Conservation (phyloP, 2,113 vertebrate species). For the Clupea harengus region DNA sequence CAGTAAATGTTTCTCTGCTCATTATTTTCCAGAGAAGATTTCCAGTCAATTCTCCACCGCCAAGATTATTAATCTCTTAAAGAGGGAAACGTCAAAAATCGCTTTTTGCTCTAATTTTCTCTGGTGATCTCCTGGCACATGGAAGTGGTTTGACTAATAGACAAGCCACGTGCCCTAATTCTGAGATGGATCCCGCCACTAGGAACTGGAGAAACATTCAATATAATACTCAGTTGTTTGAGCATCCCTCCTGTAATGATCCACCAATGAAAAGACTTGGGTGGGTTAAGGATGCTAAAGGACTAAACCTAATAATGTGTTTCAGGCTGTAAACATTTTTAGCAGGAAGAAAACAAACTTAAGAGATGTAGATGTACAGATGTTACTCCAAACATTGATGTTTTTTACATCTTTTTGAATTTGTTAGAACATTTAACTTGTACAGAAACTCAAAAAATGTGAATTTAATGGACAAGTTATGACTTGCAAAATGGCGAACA, state of each 20-base stretch:
- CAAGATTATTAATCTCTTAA: constrained; percentile 76
- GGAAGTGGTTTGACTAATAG: constrained; percentile 41
- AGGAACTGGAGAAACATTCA: constrained; percentile 12
- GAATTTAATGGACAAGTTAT: too few relatives aligned
- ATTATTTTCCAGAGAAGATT: constrained; percentile 78
- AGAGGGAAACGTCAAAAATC: constrained; percentile 71
- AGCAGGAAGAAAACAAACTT: neutral
- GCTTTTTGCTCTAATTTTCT: constrained; percentile 68
- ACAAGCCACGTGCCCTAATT: constrained; percentile 47
- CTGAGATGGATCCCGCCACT: constrained; percentile 31
- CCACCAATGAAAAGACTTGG: neutral
- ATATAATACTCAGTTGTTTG: neutral
- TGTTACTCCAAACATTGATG: neutral
- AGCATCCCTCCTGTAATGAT: neutral
- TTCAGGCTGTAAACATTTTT: neutral
- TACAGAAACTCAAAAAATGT: neutral
- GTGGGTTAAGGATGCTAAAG: too few relatives aligned
- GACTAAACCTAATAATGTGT: neutral
- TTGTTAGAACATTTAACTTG: too few relatives aligned
- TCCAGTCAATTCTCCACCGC: constrained; percentile 67
- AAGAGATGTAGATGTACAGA: neutral
- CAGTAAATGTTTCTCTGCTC: constrained; percentile 79
- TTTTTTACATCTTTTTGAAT: neutral
- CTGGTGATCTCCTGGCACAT: constrained; percentile 32
- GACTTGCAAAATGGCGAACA: neutral